Percentiles rank a stretch among this genome's conserved stretches.
Conservation (phyloP, 1,140 invertebrate genomes). For the Brachionus paranguensis region DNA sequence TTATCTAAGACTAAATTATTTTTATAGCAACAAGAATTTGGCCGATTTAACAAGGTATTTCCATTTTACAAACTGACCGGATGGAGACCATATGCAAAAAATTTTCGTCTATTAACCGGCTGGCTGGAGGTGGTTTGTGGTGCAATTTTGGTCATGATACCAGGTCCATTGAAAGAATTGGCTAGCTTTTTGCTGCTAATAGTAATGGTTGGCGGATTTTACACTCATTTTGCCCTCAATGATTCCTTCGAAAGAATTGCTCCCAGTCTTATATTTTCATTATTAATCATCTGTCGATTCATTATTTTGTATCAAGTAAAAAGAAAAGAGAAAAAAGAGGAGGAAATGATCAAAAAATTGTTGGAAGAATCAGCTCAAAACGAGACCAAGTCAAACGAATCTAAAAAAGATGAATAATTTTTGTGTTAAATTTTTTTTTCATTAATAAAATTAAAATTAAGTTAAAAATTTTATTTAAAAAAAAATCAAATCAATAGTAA, state of each 20-base stretch:
- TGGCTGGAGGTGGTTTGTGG: conserved; percentile 82
- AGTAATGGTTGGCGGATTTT: conserved; percentile 78
- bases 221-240: conserved; percentile 83
- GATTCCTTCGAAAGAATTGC: conserved; percentile 87
- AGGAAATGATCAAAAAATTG: neutral
- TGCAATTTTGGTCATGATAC: conserved; percentile 63
- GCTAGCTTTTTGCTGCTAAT: conserved; percentile 75
- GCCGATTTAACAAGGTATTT: conserved; percentile 92
- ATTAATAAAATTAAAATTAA: neutral
- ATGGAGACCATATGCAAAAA: conserved; percentile 68
- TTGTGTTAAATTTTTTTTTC: neutral
- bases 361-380: neutral
- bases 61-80: conserved; percentile 63
- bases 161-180: conserved; percentile 69
- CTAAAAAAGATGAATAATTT: neutral
- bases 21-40: conserved; percentile 87
- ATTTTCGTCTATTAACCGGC: conserved; percentile 77
- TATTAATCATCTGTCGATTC: conserved; percentile 84
- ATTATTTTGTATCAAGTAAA: conserved; percentile 66
- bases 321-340: conserved; percentile 42
- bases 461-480: neutral
- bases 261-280: conserved; percentile 84
- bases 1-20: conserved; percentile 44
- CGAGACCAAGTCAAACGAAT: neutral
- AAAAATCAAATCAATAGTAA: neutral